phyloP scores from a whole-genome alignment of 2,888 invertebrate species.

The Capitulum mitella region DNA sequence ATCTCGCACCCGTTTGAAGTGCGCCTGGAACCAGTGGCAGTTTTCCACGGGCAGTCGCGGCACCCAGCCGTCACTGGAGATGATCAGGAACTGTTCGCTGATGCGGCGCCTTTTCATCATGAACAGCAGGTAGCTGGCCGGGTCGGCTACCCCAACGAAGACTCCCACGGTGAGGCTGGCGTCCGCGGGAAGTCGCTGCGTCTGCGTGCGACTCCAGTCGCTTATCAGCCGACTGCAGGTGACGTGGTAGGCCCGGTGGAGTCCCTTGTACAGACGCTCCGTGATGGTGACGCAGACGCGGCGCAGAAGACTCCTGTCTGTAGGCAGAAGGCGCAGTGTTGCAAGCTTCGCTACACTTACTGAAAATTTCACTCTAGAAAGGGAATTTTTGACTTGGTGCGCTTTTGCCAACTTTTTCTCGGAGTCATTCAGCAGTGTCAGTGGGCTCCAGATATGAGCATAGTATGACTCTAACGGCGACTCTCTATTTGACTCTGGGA shows the following conservation, averaged over 20 bases:
- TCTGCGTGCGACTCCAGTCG: background rate
- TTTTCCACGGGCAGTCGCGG: background rate
- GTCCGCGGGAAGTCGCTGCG: background rate
- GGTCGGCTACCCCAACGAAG: background rate
- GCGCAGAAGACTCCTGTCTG: background rate
- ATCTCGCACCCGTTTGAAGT: background rate
- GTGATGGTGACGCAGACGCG: background rate
- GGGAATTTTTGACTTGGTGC: too few species aligned
- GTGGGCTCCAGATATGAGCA: too few species aligned
- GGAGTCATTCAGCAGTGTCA: too few species aligned
- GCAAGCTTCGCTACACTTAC: too few species aligned
- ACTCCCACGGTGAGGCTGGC: background rate
- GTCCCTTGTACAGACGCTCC: background rate
- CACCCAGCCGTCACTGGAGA: background rate
- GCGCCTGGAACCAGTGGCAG: conserved; percentile 9
- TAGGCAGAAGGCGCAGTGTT: background rate
- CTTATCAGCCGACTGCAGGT: background rate
- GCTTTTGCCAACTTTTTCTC: too few species aligned
- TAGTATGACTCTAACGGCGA: too few species aligned
- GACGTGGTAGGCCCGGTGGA: background rate
- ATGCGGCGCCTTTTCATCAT: background rate
- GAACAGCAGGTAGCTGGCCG: background rate
- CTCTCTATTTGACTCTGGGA: too few species aligned
- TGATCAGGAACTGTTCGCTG: background rate
- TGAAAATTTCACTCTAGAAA: too few species aligned